A percentile compares a stretch with the other conserved stretches of the same genome.
Evolutionary conservation across 2,113 vertebrate genomes (phyloP).

Genomic region (Actenoides hombroni): DNA sequence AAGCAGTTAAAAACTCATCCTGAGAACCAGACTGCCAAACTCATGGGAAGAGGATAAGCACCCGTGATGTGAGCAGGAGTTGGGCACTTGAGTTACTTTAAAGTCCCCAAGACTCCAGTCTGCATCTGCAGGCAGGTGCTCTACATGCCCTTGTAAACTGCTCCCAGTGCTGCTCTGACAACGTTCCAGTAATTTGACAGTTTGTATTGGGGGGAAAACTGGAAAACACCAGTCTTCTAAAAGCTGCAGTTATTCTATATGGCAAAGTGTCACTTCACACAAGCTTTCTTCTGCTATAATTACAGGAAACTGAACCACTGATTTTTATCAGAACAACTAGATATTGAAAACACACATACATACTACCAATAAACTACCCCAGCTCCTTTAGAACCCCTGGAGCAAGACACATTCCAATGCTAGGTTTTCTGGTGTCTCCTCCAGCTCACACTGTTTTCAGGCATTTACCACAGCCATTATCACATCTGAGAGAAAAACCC

Average conservation of each 20-base stretch:
- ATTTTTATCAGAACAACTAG: not conserved
- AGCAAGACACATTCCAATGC: not conserved
- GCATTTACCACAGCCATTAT: not conserved
- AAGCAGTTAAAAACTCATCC: not conserved
- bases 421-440: not conserved
- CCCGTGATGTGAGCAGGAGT: not conserved
- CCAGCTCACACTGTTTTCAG: not conserved
- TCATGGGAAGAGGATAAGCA: not conserved
- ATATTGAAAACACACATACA: not conserved
- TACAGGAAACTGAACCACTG: not conserved
- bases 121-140: not conserved
- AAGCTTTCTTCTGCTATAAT: not conserved
- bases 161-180: not conserved
- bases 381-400: not conserved
- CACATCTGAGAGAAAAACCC: not conserved
- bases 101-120: not conserved
- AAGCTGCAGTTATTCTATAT: not conserved
- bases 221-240: too few relatives aligned
- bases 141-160: fast-evolving
- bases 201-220: not conserved
- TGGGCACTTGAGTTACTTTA: not conserved
- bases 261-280: not conserved
- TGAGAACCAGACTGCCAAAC: not conserved
- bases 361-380: not conserved
- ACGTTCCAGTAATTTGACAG: not conserved